These are phyloP conservation scores for Staurois parvus DNA, from an alignment of 2,797 vertebrate species.

Conservation along the genomic window DNA sequence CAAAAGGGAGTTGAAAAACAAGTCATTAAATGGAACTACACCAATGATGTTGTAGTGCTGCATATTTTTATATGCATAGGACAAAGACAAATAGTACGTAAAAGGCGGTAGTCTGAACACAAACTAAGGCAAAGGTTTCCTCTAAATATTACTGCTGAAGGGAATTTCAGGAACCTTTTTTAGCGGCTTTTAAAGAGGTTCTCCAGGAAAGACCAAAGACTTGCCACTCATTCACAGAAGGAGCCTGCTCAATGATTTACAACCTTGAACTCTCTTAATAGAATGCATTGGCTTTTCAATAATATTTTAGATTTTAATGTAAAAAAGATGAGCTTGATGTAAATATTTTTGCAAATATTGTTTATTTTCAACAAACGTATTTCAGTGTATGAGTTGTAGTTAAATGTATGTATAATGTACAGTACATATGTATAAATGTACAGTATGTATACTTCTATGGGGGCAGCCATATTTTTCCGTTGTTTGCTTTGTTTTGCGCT, in stretches of 20 bases:
- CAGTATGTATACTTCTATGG: too few species aligned
- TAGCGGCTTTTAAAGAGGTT: too few species aligned
- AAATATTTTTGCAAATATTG: not conserved
- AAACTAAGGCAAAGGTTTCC: conserved; percentile 46
- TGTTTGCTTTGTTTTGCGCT: too few species aligned
- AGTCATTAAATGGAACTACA: conserved; percentile 42
- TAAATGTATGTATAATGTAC: too few species aligned
- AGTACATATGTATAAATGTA: too few species aligned
- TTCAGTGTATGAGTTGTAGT: too few species aligned
- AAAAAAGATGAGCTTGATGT: not conserved
- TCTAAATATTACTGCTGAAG: not conserved
- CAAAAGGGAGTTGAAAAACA: conserved; percentile 58
- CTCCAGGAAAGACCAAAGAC: too few species aligned
- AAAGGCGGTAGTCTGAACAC: not conserved
- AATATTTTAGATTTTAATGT: not conserved
- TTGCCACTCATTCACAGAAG: not conserved
- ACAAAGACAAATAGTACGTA: conserved; percentile 36
- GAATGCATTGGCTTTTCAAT: not conserved
- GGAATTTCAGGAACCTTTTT: not conserved
- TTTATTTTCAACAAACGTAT: too few species aligned
- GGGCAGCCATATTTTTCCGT: too few species aligned
- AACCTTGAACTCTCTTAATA: not conserved
- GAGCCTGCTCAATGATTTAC: too few species aligned
- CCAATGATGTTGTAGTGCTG: conserved; percentile 20
- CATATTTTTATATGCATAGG: conserved; percentile 42